Percentiles rank a stretch among this genome's conserved stretches.
Evolutionary conservation across 2,888 invertebrate genomes (phyloP).

Genomic region (Macaria liturata): DNA sequence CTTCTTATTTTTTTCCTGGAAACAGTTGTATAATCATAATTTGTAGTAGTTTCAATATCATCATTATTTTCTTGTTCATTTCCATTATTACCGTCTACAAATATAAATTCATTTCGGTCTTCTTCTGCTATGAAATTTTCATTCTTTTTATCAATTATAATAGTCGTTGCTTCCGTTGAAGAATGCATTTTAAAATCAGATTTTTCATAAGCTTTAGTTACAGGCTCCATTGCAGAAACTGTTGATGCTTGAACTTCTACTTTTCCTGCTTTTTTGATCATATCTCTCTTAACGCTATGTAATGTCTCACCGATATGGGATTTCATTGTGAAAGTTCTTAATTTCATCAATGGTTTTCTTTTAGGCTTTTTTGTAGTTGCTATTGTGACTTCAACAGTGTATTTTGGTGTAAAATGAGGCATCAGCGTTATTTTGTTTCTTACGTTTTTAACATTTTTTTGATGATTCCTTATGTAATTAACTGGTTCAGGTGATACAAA

Average conservation of each 20-base stretch:
- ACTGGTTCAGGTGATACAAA: slow-evolving; percentile 35
- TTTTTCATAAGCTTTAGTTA: background rate
- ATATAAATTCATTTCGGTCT: slow-evolving; percentile 42
- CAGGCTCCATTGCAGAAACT: background rate
- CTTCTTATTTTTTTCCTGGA: no score
- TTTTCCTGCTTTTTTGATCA: background rate
- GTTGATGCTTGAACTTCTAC: background rate
- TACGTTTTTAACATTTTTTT: slow-evolving; percentile 11
- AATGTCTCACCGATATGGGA: slow-evolving; percentile 12
- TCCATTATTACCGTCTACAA: slow-evolving; percentile 30
- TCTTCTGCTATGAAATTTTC: slow-evolving; percentile 16
- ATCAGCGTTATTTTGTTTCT: slow-evolving; percentile 37
- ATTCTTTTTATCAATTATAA: background rate
- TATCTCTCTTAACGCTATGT: slow-evolving; percentile 8
- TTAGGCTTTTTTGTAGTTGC: slow-evolving; percentile 10
- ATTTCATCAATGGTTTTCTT: slow-evolving; percentile 26
- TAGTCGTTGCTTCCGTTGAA: background rate
- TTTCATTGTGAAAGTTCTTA: slow-evolving; percentile 23
- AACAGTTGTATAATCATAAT: no score
- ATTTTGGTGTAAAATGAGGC: slow-evolving; percentile 32
- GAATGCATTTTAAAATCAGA: background rate
- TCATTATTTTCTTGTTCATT: slow-evolving; percentile 10
- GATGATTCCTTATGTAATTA: slow-evolving; percentile 20
- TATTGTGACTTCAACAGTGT: slow-evolving; percentile 1
- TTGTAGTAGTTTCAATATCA: slow-evolving; percentile 18